These are phyloP conservation scores for Stratiomys singularior DNA, from an alignment of 2,888 invertebrate genomes.

Conservation along the genomic window DNA sequence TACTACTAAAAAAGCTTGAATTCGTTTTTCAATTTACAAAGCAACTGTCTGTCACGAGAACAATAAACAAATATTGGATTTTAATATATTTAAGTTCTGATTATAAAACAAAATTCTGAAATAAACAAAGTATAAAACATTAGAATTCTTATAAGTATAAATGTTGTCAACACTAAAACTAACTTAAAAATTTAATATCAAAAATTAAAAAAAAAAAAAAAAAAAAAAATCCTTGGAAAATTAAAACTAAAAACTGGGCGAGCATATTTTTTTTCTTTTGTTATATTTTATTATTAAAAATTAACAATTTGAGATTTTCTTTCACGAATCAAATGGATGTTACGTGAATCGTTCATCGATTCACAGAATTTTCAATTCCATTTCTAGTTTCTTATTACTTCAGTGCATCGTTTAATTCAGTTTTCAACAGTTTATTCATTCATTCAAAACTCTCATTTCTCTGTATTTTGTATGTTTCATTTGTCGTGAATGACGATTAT, in stretches of 20 bases:
- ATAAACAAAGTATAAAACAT: constrained; percentile 39
- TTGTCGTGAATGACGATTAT: too few species aligned
- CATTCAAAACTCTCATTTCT: not conserved
- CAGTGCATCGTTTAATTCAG: not conserved
- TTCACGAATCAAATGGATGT: constrained; percentile 1
- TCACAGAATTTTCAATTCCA: not conserved
- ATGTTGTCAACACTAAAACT: not conserved
- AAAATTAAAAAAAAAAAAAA: too few species aligned
- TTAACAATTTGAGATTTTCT: constrained; percentile 29
- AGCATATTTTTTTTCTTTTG: constrained; percentile 14
- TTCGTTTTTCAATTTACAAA: not conserved
- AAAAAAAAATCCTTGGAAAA: not conserved
- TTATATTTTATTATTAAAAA: constrained; percentile 7
- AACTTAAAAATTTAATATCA: not conserved
- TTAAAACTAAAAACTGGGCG: constrained; percentile 42
- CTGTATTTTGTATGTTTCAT: too few species aligned
- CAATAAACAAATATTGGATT: too few species aligned
- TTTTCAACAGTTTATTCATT: not conserved
- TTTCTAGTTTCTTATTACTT: not conserved
- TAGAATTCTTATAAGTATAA: not conserved
- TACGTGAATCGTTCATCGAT: not conserved
- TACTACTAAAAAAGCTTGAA: not conserved
- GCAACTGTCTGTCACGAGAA: not conserved
- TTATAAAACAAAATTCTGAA: not conserved
- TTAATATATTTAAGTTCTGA: too few species aligned